A percentile compares a stretch with the other conserved stretches of the same genome.
Conservation (phyloP, 2,888 invertebrate species). For the Drosophila flavopinicola region DNA sequence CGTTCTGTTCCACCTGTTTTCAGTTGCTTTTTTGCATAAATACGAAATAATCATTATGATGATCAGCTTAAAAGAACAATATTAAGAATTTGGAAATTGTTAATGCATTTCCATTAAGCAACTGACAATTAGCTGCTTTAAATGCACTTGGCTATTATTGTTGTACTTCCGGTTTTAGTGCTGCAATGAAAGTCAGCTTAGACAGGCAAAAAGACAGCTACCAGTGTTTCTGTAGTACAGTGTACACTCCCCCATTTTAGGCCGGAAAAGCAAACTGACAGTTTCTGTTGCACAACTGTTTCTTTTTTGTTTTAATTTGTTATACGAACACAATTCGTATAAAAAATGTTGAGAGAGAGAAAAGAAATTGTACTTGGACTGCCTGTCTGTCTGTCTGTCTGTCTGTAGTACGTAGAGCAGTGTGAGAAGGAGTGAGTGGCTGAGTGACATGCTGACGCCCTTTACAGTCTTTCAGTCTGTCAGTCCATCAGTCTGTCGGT, state of each 20-base stretch:
- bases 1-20: no score
- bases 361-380: conserved; percentile 40
- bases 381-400: conserved; percentile 23
- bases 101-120: conserved; percentile 5
- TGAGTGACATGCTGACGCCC: conserved; percentile 76
- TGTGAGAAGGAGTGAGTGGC: conserved; percentile 30
- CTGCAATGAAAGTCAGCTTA: conserved; percentile 24
- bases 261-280: conserved; percentile 64
- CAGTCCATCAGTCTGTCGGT: conserved; percentile 18
- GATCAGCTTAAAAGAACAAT: no score
- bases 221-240: conserved; percentile 38
- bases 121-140: conserved; percentile 4
- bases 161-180: conserved; percentile 61
- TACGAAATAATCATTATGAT: no score
- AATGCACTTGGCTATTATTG: conserved; percentile 31
- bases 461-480: conserved; percentile 37
- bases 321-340: conserved; percentile 36
- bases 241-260: not conserved
- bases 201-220: conserved; percentile 53
- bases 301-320: conserved; percentile 40
- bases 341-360: not conserved
- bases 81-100: not conserved
- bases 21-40: no score
- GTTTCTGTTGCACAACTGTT: conserved; percentile 67
- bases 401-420: conserved; percentile 3